A percentile compares a stretch with the other conserved stretches of the same genome.
Conservation (phyloP, 2,113 vertebrate species). For the Oreocharis arfaki region DNA sequence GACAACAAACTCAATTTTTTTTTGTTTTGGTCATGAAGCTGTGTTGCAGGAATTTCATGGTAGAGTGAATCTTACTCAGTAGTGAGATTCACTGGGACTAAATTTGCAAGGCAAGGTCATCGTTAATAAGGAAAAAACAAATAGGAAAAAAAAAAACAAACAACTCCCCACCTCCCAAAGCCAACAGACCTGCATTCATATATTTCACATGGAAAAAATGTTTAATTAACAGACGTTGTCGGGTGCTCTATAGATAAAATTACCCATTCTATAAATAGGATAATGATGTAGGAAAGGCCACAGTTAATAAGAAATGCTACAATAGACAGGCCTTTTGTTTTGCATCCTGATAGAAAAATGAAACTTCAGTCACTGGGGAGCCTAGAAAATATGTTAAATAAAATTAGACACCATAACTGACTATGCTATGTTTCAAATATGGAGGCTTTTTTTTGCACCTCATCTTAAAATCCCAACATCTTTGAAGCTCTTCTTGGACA, state of each 20-base stretch:
- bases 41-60: neutral
- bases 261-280: neutral
- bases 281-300: neutral
- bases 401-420: neutral
- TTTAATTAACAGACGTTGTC: neutral
- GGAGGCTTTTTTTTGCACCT: accelerated
- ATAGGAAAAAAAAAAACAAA: neutral
- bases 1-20: neutral
- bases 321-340: neutral
- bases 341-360: neutral
- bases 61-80: neutral
- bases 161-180: accelerated
- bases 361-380: neutral
- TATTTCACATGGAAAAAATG: neutral
- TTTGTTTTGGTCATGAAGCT: neutral
- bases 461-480: neutral
- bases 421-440: neutral
- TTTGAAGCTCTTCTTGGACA: neutral
- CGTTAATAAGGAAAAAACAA: neutral
- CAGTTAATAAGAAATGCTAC: neutral
- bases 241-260: neutral
- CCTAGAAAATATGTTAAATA: neutral
- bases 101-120: neutral
- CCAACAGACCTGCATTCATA: neutral
- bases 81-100: neutral